Evolutionary conservation across 2,113 vertebrate species (phyloP).

Genomic region (Neolamprologus tretocephalus): DNA sequence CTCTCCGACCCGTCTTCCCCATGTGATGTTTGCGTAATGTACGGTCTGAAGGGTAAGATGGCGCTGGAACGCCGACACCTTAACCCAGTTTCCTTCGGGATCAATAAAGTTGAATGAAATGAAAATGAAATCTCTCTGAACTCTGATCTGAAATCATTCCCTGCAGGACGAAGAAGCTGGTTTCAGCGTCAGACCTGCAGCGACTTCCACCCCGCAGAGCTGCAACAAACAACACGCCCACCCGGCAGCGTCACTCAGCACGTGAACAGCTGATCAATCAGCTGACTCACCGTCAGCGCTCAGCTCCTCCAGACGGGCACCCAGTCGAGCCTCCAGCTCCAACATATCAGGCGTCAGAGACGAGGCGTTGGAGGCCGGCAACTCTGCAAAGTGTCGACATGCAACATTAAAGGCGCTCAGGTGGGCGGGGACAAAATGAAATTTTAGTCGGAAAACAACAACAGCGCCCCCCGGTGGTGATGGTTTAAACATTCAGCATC

Average conservation of each 20-base stretch:
- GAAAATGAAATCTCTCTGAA: not conserved
- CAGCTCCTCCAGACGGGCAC: not conserved
- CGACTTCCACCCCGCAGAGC: not conserved
- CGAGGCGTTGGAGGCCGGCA: not conserved
- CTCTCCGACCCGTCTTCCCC: accelerated
- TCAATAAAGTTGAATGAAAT: not conserved
- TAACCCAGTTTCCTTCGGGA: not conserved
- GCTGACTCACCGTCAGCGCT: not conserved
- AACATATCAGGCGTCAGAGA: not conserved
- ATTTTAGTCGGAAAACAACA: not conserved
- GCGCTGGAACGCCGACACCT: not conserved
- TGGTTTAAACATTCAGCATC: accelerated
- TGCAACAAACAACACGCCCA: not conserved
- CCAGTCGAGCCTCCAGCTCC: not conserved
- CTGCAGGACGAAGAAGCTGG: accelerated
- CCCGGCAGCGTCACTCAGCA: accelerated
- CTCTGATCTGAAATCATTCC: not conserved
- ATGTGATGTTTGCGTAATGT: not conserved
- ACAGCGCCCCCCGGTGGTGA: not conserved
- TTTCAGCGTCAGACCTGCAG: not conserved
- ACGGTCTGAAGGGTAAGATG: not conserved
- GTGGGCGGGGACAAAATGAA: not conserved
- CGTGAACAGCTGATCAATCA: not conserved
- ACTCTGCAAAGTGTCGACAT: not conserved
- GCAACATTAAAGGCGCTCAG: not conserved